phyloP scores from a whole-genome alignment of 2,888 invertebrate species.

The Metacarcinus magister region DNA sequence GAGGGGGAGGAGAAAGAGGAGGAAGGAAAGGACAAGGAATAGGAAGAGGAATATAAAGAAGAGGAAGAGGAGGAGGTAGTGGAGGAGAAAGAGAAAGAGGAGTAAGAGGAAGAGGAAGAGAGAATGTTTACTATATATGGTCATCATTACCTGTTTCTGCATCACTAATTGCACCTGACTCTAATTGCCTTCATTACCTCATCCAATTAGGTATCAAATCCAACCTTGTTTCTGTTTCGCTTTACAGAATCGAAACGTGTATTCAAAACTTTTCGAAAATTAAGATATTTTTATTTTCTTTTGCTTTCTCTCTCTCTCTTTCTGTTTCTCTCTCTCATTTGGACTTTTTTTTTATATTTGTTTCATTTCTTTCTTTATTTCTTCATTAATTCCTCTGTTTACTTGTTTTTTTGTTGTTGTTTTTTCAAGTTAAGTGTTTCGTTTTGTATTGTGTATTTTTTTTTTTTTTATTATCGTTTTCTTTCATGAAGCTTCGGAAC shows the following conservation, averaged over 20 bases:
- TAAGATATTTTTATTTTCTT: not conserved
- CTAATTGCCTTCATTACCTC: not conserved
- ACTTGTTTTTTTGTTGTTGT: not conserved
- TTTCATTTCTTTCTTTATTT: too few species aligned
- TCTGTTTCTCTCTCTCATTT: too few species aligned
- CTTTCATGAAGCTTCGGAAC: not conserved
- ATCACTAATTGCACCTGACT: not conserved
- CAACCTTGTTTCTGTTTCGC: too few species aligned
- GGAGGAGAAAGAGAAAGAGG: constrained; percentile 5
- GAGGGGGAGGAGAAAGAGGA: not conserved
- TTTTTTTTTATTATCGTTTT: not conserved
- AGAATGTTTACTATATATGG: not conserved
- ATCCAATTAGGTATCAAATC: not conserved
- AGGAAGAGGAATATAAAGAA: not conserved
- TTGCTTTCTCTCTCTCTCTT: too few species aligned
- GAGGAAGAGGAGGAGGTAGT: not conserved
- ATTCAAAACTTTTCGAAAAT: too few species aligned
- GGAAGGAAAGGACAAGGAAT: not conserved
- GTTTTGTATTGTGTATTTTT: not conserved
- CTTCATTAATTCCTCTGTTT: too few species aligned
- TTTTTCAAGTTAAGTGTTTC: not conserved
- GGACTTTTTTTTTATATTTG: too few species aligned
- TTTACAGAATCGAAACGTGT: too few species aligned
- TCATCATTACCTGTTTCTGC: not conserved
- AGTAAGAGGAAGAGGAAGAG: not conserved